Base-by-base conservation (phyloP, 2,797 vertebrate species). In the Phoxinus dragarum region DNA sequence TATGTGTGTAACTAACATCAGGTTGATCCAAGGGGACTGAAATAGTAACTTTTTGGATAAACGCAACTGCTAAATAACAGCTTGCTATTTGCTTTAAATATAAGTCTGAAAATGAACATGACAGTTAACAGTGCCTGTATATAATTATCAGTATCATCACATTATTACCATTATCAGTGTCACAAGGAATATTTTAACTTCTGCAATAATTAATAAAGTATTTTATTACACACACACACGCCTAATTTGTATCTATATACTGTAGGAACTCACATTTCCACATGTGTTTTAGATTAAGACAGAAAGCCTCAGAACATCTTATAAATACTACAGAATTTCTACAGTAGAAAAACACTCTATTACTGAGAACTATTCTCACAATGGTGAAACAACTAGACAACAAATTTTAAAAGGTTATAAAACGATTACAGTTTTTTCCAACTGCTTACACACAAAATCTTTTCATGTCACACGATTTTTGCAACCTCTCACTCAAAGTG, bases 41-140 rank as follows among this genome's bases (percentile, higher is more conserved):
- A 74, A 74, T 49, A 75, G 73, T 36, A 75, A 36, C 73, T 8
- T 31, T 75, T 75, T 54, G 73, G 27, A 80, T 80, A 68, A 80
- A 80, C 16, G 2, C 31, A 80, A 16, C 40, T 47, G 59, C 77
- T 31, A 31, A 79, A 79, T 79, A 79, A 27, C 40, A 23, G 40
- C 59, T 66, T 44, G 9, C 40, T 66, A 34, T 34, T 66, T 79
- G 17, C 9, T 79, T 31, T 47, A 79, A 66, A 79, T 8, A 79
- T 47, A 47, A 34, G 56, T 47, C 27, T 79, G 5, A 47, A 66
- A 38, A 61, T 77, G 34, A 40, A 5, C 38, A 64, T 79, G 75
- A 61, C 54, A 78, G 36, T 42, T 42, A 31, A 76, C 6, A 42
- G 36, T 6, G 56, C 75, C 2, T 17, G 59, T 42, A 31, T 42